Evolutionary conservation across 1,140 invertebrate genomes (phyloP).

Genomic region (Lutraria rhynchaena): DNA sequence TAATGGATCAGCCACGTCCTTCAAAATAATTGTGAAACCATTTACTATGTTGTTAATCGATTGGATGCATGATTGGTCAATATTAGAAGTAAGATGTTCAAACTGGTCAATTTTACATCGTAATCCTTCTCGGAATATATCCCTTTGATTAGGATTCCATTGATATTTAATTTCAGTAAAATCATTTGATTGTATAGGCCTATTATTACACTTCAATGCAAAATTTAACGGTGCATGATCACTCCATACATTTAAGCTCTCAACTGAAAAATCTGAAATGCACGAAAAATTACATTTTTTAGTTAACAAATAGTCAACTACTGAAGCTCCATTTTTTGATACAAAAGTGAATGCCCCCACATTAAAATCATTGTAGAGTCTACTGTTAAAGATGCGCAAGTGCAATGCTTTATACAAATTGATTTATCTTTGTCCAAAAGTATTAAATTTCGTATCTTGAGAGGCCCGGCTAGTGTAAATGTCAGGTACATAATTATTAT

Average conservation of each 20-base stretch:
- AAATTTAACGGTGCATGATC: neutral
- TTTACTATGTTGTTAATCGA: too few relatives aligned
- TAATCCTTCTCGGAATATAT: neutral
- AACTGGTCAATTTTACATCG: neutral
- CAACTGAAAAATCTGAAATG: neutral
- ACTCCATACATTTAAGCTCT: neutral
- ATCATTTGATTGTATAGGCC: too few relatives aligned
- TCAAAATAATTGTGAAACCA: neutral
- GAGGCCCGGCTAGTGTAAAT: neutral
- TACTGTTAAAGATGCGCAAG: neutral
- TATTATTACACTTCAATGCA: neutral
- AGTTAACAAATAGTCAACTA: constrained; percentile 2
- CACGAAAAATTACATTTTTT: too few relatives aligned
- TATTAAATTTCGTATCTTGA: neutral
- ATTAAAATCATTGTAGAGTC: neutral
- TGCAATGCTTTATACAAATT: too few relatives aligned
- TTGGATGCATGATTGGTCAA: neutral
- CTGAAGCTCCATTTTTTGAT: neutral
- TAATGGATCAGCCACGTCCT: neutral
- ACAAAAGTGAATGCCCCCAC: neutral
- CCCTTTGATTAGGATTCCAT: neutral
- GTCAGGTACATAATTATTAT: constrained; percentile 7
- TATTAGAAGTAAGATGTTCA: neutral
- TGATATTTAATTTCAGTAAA: neutral
- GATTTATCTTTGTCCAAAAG: neutral